phyloP scores from a whole-genome alignment of 2,888 invertebrate species.

The Pseudeuparius sepicola region DNA sequence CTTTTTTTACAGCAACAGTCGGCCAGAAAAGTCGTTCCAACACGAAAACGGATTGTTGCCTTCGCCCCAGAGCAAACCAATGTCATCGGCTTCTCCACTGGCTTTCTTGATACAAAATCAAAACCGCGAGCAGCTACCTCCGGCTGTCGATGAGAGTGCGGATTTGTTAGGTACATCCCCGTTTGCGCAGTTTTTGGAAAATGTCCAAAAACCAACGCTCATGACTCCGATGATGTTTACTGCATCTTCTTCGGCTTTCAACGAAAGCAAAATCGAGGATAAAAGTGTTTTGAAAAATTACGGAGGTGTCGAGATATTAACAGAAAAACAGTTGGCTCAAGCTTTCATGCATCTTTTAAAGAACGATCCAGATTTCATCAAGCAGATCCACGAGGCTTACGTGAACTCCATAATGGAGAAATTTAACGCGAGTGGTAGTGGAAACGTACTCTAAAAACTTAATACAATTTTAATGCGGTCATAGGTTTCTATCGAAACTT shows the following conservation, averaged over 20 bases:
- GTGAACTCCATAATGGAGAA: slow-evolving; percentile 71
- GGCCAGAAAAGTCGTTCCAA: too few relatives aligned
- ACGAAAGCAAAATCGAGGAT: too few relatives aligned
- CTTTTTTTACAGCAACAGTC: too few relatives aligned
- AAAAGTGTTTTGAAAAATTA: not conserved
- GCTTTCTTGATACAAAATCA: slow-evolving; percentile 30
- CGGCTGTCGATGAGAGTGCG: slow-evolving; percentile 20
- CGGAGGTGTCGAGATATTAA: slow-evolving; percentile 61
- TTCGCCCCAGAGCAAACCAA: too few relatives aligned
- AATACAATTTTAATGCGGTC: slow-evolving; percentile 23
- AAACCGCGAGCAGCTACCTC: slow-evolving; percentile 9
- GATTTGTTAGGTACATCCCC: slow-evolving; percentile 39
- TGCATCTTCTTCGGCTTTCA: slow-evolving; percentile 40
- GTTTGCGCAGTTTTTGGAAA: slow-evolving; percentile 45
- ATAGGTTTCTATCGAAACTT: too few relatives aligned
- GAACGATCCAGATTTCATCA: slow-evolving; percentile 80
- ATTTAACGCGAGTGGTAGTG: slow-evolving; percentile 23
- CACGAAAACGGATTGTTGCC: too few relatives aligned
- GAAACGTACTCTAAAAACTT: too few relatives aligned
- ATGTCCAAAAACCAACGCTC: slow-evolving; percentile 58
- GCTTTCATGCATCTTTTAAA: slow-evolving; percentile 79
- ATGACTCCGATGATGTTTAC: slow-evolving; percentile 85
- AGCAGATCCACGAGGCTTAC: slow-evolving; percentile 86
- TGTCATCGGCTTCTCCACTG: too few relatives aligned
- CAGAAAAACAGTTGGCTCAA: slow-evolving; percentile 79